phyloP scores from a whole-genome alignment of 2,797 vertebrate genomes.

The Dryobates pubescens region DNA sequence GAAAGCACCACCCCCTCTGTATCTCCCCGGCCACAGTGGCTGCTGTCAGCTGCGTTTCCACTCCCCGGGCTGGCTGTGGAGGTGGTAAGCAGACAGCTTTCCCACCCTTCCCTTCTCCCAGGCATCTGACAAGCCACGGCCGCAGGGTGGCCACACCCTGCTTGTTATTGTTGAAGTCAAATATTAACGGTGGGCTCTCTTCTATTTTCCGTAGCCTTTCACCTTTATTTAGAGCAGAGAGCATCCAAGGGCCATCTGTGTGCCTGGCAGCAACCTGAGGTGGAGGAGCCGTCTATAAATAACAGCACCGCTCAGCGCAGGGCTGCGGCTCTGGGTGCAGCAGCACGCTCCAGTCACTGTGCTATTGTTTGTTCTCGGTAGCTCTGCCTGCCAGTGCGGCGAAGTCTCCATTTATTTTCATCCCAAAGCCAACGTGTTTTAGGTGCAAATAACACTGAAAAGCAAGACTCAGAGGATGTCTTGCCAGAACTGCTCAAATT shows the following conservation, averaged over 20 bases:
- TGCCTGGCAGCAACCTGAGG: slow-evolving; percentile 48
- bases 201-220: slow-evolving; percentile 67
- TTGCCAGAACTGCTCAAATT: neutral
- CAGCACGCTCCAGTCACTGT: neutral
- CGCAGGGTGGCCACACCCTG: slow-evolving; percentile 56
- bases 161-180: slow-evolving; percentile 71
- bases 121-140: slow-evolving; percentile 26
- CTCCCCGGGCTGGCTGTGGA: slow-evolving; percentile 50
- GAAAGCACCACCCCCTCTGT: slow-evolving; percentile 34
- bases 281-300: slow-evolving; percentile 61
- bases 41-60: slow-evolving; percentile 64
- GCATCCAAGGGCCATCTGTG: slow-evolving; percentile 58
- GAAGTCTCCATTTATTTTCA: neutral
- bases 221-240: slow-evolving; percentile 68
- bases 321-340: neutral
- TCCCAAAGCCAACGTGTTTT: neutral
- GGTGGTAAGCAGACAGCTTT: slow-evolving; percentile 61
- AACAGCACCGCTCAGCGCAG: slow-evolving; percentile 43
- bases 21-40: slow-evolving; percentile 34
- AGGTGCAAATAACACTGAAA: neutral
- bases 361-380: neutral
- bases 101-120: slow-evolving; percentile 73
- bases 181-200: slow-evolving; percentile 64
- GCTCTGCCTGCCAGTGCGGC: neutral
- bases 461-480: neutral